Conservation (phyloP, 1,140 invertebrate genomes). For the Protaetia brevitarsis region DNA sequence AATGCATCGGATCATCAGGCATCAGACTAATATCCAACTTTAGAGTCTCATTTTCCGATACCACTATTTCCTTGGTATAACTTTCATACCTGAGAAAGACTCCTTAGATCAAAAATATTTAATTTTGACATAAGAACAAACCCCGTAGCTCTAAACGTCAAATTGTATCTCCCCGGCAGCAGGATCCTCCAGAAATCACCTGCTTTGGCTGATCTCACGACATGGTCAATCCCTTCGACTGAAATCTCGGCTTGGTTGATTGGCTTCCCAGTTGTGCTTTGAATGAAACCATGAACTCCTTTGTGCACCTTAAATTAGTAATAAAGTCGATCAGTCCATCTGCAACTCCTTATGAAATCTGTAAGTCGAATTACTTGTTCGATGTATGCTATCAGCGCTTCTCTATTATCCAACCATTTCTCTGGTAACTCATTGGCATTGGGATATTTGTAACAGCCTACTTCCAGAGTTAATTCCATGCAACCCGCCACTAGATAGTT, state of each 20-base stretch:
- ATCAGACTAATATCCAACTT: conserved; percentile 77
- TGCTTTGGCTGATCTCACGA: conserved; percentile 61
- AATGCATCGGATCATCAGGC: conserved; percentile 69
- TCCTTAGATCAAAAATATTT: no score
- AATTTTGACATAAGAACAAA: conserved; percentile 46
- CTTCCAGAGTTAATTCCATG: conserved; percentile 92
- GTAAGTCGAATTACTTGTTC: no score
- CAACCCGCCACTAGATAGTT: conserved; percentile 92
- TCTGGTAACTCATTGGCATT: conserved; percentile 64
- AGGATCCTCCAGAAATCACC: conserved; percentile 96
- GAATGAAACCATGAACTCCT: conserved; percentile 83
- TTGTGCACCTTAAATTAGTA: conserved; percentile 67
- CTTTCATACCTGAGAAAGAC: conserved; percentile 62
- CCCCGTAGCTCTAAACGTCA: conserved; percentile 70
- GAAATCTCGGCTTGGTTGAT: conserved; percentile 73
- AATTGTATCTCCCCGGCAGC: conserved; percentile 80
- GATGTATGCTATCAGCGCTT: conserved; percentile 80
- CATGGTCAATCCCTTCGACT: conserved; percentile 71
- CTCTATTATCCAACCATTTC: conserved; percentile 88
- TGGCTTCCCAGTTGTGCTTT: conserved; percentile 69
- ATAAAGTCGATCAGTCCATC: no score
- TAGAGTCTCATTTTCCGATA: conserved; percentile 60
- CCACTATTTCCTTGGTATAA: conserved; percentile 50
- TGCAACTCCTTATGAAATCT: no score
- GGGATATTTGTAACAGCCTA: conserved; percentile 93